phyloP scores from a whole-genome alignment of 2,888 invertebrate genomes.

The Eutolmus rufibarbis region DNA sequence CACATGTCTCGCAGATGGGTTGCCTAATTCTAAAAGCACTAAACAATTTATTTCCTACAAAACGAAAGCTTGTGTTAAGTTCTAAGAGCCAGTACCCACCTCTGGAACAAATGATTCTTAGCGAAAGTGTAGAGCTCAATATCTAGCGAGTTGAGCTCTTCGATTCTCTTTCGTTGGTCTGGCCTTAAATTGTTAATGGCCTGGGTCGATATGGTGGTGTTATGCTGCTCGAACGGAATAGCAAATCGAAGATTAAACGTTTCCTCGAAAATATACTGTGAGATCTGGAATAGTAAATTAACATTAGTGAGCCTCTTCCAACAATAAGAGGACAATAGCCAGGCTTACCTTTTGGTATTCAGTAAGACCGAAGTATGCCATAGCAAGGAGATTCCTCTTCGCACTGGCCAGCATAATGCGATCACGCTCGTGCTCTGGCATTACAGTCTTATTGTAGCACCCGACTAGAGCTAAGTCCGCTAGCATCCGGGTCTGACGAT shows the following conservation, averaged over 20 bases:
- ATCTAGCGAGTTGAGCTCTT: constrained; percentile 85
- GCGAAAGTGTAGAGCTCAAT: constrained; percentile 94
- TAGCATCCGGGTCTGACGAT: constrained; percentile 97
- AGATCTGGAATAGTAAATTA: constrained; percentile 66
- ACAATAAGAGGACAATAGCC: not conserved
- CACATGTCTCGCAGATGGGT: not conserved
- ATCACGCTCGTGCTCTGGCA: constrained; percentile 78
- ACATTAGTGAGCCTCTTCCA: not conserved
- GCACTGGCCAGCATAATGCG: constrained; percentile 92
- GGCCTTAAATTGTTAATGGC: constrained; percentile 79
- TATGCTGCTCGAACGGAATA: constrained; percentile 90
- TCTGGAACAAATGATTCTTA: constrained; percentile 82
- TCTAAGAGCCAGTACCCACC: constrained; percentile 60
- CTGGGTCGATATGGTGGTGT: constrained; percentile 85
- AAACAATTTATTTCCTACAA: constrained; percentile 31
- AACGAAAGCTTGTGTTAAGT: not conserved
- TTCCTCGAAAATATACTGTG: constrained; percentile 93
- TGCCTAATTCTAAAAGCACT: not conserved
- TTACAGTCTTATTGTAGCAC: constrained; percentile 88
- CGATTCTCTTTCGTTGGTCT: constrained; percentile 77
- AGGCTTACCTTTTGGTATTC: constrained; percentile 86
- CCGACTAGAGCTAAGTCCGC: constrained; percentile 94
- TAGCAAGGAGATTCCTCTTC: constrained; percentile 89
- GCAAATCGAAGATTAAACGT: constrained; percentile 91
- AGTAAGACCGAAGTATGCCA: constrained; percentile 97